phyloP scores from a whole-genome alignment of 2,113 vertebrate genomes.

The Myanophis thanlyinensis region DNA sequence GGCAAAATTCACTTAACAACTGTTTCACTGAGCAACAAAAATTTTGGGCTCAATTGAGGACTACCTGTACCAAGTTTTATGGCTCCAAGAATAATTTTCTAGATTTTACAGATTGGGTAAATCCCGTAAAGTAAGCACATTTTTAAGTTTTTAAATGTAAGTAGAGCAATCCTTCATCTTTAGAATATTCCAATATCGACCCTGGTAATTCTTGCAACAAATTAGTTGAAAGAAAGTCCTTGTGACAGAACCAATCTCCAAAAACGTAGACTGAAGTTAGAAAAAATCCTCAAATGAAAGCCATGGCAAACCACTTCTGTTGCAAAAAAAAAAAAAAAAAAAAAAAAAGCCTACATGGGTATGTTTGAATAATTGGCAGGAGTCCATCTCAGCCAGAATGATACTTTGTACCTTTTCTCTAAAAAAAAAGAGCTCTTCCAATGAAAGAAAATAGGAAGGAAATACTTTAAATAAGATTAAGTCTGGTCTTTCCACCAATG shows the following conservation, averaged over 20 bases:
- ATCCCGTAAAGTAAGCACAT: background rate
- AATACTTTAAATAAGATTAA: background rate
- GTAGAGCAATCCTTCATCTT: background rate
- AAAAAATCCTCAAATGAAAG: background rate
- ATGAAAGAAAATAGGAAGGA: background rate
- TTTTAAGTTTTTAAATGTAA: background rate
- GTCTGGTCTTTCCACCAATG: background rate
- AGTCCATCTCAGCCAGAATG: background rate
- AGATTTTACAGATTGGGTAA: background rate
- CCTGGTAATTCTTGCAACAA: background rate
- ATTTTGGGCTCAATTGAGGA: background rate
- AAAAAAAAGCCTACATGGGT: background rate
- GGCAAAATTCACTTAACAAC: background rate
- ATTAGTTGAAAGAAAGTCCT: background rate
- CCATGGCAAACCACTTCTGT: background rate
- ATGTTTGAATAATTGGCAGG: background rate
- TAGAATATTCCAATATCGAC: background rate
- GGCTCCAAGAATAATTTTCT: background rate
- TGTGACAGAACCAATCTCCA: background rate
- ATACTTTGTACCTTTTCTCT: background rate
- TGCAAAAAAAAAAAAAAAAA: background rate
- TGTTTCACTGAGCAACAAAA: background rate
- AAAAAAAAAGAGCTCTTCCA: background rate
- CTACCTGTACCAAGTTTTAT: background rate
- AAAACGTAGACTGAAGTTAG: background rate